Conservation (phyloP, 2,797 vertebrate genomes). For the Alca torda region DNA sequence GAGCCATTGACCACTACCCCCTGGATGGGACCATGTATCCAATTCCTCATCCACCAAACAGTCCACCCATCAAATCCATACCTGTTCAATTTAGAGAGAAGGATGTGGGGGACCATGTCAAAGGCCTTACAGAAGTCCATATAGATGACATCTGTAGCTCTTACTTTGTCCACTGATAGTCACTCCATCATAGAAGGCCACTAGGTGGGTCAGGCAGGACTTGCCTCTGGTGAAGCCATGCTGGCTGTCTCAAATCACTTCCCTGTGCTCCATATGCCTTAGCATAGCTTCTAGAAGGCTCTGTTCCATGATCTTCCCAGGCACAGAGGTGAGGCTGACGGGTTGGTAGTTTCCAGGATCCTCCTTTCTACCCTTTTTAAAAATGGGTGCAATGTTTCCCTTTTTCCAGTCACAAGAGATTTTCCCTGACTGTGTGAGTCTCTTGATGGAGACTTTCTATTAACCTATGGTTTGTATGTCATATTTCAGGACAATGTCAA, state of each 20-base stretch:
- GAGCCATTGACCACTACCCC: background rate
- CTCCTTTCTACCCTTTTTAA: background rate
- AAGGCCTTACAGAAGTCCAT: background rate
- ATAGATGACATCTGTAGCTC: background rate
- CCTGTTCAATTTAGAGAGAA: background rate
- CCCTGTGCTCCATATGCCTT: no score
- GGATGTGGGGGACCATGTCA: background rate
- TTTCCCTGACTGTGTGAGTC: background rate
- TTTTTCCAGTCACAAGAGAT: background rate
- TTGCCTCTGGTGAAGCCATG: no score
- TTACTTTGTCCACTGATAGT: background rate
- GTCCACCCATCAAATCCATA: background rate
- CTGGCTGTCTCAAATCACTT: no score
- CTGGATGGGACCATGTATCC: background rate
- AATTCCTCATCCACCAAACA: background rate
- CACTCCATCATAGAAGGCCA: background rate
- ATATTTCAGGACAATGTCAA: background rate
- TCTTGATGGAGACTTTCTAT: background rate
- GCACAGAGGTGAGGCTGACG: no score
- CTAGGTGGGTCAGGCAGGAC: no score
- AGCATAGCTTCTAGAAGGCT: no score
- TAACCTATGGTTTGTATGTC: background rate
- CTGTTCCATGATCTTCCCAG: no score
- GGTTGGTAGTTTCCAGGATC: no score
- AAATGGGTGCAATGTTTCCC: background rate